These are phyloP conservation scores for Rhagonycha lutea DNA, from an alignment of 2,888 invertebrate species.

Conservation along the genomic window DNA sequence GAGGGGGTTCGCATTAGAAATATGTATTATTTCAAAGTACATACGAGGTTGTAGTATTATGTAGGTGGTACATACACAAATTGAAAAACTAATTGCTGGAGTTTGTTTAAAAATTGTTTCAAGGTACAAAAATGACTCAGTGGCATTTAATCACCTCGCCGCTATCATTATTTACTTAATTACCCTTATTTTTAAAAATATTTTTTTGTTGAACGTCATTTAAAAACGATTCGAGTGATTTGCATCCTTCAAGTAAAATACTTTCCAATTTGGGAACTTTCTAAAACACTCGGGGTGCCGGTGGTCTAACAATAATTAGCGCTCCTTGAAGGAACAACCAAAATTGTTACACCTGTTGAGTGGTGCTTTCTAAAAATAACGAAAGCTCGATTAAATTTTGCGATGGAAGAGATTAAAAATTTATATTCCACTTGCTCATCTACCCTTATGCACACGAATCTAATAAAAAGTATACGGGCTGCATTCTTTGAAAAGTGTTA, in stretches of 20 bases:
- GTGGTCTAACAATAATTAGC: constrained; percentile 6
- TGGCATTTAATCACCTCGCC: not conserved
- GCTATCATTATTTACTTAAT: constrained; percentile 22
- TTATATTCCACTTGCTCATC: constrained; percentile 29
- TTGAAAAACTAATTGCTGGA: not conserved
- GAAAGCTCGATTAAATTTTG: constrained; percentile 1
- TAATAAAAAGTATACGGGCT: constrained; percentile 40
- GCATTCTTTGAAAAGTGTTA: constrained; percentile 50
- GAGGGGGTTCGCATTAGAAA: not conserved
- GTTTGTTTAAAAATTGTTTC: not conserved
- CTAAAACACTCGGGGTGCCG: constrained; percentile 10
- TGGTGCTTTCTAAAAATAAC: constrained; percentile 27
- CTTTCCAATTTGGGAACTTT: constrained; percentile 17
- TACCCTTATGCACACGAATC: constrained; percentile 34
- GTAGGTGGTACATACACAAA: not conserved
- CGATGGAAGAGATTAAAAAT: constrained; percentile 2
- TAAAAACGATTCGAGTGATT: not conserved
- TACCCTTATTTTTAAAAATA: constrained; percentile 3
- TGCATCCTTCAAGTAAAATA: not conserved
- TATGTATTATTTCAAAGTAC: not conserved
- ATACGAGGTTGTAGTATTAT: not conserved
- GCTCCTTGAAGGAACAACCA: not conserved
- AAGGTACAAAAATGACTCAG: not conserved
- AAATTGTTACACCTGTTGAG: constrained; percentile 24
- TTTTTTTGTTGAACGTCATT: not conserved